phyloP scores from a whole-genome alignment of 2,888 invertebrate species.

The Conops quadrifasciatus region DNA sequence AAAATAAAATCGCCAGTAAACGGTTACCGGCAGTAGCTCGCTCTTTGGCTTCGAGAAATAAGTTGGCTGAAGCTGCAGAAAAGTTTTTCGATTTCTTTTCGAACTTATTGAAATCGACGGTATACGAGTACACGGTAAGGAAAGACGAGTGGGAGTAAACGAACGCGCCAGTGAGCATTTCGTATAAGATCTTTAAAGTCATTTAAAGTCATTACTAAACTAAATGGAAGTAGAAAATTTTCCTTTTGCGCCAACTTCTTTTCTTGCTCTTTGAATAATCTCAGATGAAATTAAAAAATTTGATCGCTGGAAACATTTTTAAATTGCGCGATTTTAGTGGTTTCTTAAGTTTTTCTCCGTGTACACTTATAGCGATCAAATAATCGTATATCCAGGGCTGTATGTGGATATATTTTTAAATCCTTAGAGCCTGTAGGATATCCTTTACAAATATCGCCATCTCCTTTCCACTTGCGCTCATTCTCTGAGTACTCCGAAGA shows the following conservation, averaged over 20 bases:
- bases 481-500: no score
- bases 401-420: neutral
- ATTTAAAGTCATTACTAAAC: no score
- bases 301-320: no score
- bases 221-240: no score
- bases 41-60: neutral
- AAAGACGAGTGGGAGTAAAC: neutral
- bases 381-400: neutral
- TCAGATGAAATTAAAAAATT: no score
- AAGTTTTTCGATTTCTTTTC: slow-evolving; percentile 36
- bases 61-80: slow-evolving; percentile 14
- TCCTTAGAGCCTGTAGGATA: neutral
- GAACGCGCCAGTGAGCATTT: no score
- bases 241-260: no score
- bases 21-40: neutral
- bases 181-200: no score
- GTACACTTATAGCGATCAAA: neutral
- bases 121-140: neutral
- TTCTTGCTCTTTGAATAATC: no score
- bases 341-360: neutral
- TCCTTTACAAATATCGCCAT: no score
- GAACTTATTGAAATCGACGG: slow-evolving; percentile 2
- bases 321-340: neutral
- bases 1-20: no score
- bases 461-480: no score